These are phyloP conservation scores for Cinclus mexicanus DNA, from an alignment of 2,113 vertebrate species.

Conservation along the genomic window DNA sequence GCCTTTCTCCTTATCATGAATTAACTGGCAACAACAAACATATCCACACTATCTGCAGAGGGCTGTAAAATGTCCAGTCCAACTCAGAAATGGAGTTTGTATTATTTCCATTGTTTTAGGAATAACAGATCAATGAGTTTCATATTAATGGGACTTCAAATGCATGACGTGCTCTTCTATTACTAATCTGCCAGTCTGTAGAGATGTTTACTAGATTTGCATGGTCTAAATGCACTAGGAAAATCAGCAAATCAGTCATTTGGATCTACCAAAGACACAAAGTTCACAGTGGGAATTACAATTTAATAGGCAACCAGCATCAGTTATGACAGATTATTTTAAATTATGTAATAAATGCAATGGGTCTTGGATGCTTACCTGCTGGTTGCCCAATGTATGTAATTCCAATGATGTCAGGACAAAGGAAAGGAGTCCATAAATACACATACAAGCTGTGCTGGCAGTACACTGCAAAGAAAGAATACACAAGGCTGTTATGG, in stretches of 20 bases:
- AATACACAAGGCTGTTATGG: neutral
- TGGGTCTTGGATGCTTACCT: constrained; percentile 73
- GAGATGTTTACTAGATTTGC: neutral
- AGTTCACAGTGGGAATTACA: neutral
- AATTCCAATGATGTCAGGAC: constrained; percentile 91
- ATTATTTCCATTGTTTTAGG: neutral
- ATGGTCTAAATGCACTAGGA: neutral
- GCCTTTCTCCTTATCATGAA: neutral
- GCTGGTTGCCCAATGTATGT: constrained; percentile 87
- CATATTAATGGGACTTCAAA: neutral
- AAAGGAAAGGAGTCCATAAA: constrained; percentile 94
- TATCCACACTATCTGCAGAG: neutral
- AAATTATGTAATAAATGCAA: neutral
- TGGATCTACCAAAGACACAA: neutral
- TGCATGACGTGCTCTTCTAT: neutral
- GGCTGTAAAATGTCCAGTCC: neutral
- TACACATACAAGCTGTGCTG: constrained; percentile 93
- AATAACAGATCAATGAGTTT: neutral
- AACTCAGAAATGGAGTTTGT: neutral
- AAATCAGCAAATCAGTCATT: neutral
- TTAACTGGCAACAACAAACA: neutral
- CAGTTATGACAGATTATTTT: neutral
- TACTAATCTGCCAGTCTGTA: neutral
- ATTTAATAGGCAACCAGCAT: neutral
- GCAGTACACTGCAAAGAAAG: constrained; percentile 84